Evolutionary conservation across 2,888 invertebrate species (phyloP), one percentile per base, ranked within the genome.

Genomic region (Dryocosmus kuriphilus): DNA sequence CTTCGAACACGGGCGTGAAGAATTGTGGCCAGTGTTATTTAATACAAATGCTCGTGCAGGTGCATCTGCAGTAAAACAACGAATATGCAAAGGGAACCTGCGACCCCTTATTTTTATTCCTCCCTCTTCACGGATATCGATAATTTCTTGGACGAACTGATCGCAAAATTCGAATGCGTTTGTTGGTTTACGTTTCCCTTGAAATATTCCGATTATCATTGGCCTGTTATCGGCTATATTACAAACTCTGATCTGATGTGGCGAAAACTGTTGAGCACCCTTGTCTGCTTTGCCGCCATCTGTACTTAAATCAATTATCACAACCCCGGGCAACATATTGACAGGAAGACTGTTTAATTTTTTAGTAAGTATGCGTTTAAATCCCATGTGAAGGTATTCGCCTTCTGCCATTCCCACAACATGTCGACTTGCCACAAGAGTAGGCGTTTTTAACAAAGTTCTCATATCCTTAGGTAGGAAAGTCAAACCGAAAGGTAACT

Each of bases 31-130:
- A 19, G 22, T n/a, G 19, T 62, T 24, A 24, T 62, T 62, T 3
- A 38, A 11, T 27, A 30, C 63, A 63, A 63, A 63, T 8, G 63
- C 63, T 32, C 63, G 16, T 35, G 63, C 63, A n/a, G 63, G 63
- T 14, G 32, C 63, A 63, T 63, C 63, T 14, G 30, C 63, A 63
- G 32, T 63, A 22, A 63, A 63, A 30, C 63, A 63, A 7, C 63
- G 38, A 30, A 63, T 63, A 32, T 27, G 22, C n/a, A 63, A 30
- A 63, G 63, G 8, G 2, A 38, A 8, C 7, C 9, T 5, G 6
- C 38, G 38, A 38, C 38, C 9, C 38, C 38, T 38, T 38, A 38
- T 38, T 38, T 8, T 7, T 8, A 38, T 38, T 9, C 38, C 38
- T 5, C 38, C 38, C 38, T 38, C 38, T 38, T 5, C 38, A 38